Percentiles rank a stretch among this genome's conserved stretches.
Conservation (phyloP, 1,140 invertebrate genomes). For the Lordiphosa collinella region DNA sequence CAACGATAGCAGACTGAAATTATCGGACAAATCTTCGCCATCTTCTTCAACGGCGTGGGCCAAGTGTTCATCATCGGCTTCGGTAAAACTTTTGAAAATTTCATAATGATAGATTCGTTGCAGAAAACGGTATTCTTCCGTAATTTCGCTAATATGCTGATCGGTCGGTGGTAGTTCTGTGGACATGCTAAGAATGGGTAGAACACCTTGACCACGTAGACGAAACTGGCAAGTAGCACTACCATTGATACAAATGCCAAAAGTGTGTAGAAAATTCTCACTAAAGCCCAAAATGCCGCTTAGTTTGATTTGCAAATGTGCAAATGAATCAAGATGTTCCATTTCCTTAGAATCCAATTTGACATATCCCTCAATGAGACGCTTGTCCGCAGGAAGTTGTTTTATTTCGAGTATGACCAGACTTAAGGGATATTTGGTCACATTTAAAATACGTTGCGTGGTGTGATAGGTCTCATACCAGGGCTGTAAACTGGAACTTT, state of each 20-base stretch:
- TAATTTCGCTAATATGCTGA: conserved; percentile 21
- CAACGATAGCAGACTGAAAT: conserved; percentile 32
- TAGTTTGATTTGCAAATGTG: conserved; percentile 23
- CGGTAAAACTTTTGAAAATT: conserved; percentile 61
- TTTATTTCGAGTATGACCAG: conserved; percentile 16
- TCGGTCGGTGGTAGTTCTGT: conserved; percentile 17
- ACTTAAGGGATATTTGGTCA: conserved; percentile 48
- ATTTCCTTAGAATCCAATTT: conserved; percentile 30
- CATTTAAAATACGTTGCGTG: conserved; percentile 32
- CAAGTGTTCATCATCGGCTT: conserved; percentile 27
- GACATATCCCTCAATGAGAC: conserved; percentile 37
- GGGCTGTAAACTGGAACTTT: conserved; percentile 34
- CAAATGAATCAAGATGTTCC: conserved; percentile 25
- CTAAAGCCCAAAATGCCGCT: conserved; percentile 55
- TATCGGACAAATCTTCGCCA: neutral
- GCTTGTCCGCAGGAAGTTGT: neutral
- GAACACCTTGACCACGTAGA: conserved; percentile 57
- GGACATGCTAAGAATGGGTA: conserved; percentile 53
- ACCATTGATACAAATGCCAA: conserved; percentile 46
- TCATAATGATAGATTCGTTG: conserved; percentile 66
- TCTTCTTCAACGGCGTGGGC: conserved; percentile 21
- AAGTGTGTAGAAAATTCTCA: conserved; percentile 46
- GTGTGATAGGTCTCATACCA: conserved; percentile 60
- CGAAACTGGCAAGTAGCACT: conserved; percentile 36
- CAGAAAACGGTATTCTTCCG: conserved; percentile 51